Conservation (phyloP, 2,888 invertebrate genomes). For the Trisateles emortualis region DNA sequence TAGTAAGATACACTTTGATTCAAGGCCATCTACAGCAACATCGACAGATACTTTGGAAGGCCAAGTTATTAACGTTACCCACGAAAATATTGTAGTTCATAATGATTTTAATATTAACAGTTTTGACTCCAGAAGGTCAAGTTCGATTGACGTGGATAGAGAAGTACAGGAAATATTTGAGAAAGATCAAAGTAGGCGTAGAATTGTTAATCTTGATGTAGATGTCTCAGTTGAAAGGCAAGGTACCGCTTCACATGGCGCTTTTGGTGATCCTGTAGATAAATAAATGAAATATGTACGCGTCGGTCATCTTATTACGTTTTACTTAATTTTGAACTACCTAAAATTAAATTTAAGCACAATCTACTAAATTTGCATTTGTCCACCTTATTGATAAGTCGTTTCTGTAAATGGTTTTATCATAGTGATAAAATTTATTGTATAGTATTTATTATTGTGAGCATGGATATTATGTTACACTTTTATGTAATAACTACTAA, state of each 20-base stretch:
- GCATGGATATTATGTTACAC: too few relatives aligned
- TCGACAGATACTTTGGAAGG: slow-evolving; percentile 72
- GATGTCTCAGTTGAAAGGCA: slow-evolving; percentile 43
- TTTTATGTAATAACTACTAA: too few relatives aligned
- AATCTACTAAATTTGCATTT: too few relatives aligned
- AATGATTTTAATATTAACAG: slow-evolving; percentile 55
- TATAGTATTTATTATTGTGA: too few relatives aligned
- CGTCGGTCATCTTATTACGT: too few relatives aligned
- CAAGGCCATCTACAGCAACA: slow-evolving; percentile 57
- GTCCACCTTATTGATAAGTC: too few relatives aligned
- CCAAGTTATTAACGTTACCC: slow-evolving; percentile 67
- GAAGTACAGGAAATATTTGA: slow-evolving; percentile 79
- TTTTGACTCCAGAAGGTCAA: slow-evolving; percentile 71
- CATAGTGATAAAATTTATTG: too few relatives aligned
- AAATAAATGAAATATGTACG: not conserved
- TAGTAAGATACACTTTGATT: slow-evolving; percentile 54
- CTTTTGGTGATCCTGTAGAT: slow-evolving; percentile 64
- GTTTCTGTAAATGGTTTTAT: too few relatives aligned
- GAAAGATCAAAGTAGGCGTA: slow-evolving; percentile 59
- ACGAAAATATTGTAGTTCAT: slow-evolving; percentile 70
- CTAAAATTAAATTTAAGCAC: too few relatives aligned
- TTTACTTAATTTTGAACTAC: not conserved
- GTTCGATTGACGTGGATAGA: slow-evolving; percentile 74
- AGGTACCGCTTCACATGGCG: slow-evolving; percentile 58
- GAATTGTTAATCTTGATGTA: slow-evolving; percentile 43